Percentiles rank a stretch among this genome's conserved stretches.
Evolutionary conservation across 2,888 invertebrate species (phyloP).

Genomic region (Zaprionus lineosus): DNA sequence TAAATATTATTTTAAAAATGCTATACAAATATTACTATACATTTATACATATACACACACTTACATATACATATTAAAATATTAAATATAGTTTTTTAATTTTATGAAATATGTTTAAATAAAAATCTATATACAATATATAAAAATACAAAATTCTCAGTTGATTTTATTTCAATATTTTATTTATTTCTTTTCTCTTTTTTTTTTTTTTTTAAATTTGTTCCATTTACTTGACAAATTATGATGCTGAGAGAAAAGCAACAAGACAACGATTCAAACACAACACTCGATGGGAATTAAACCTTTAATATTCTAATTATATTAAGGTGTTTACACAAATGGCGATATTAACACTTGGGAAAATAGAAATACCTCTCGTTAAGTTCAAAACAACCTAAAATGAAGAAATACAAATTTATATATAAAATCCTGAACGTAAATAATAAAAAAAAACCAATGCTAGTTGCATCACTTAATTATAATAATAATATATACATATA

Average conservation of each 20-base stretch:
- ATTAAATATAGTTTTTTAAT: constrained; percentile 61
- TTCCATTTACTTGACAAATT: constrained; percentile 35
- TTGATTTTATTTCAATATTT: constrained; percentile 7
- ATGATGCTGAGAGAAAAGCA: constrained; percentile 35
- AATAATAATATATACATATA: constrained; percentile 25
- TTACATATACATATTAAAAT: constrained; percentile 27
- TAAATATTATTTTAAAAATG: constrained; percentile 59
- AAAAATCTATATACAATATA: constrained; percentile 68
- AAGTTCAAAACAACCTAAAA: constrained; percentile 82
- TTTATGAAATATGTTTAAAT: constrained; percentile 73
- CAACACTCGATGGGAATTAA: constrained; percentile 48
- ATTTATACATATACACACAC: constrained; percentile 30
- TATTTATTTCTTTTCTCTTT: constrained; percentile 23
- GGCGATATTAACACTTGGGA: constrained; percentile 81
- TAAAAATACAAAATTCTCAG: constrained; percentile 26
- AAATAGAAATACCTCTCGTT: constrained; percentile 84
- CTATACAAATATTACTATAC: constrained; percentile 63
- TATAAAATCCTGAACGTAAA: constrained; percentile 15
- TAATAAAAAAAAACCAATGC: constrained; percentile 6
- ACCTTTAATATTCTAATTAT: constrained; percentile 30
- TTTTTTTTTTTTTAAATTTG: constrained; percentile 11
- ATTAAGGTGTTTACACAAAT: constrained; percentile 45
- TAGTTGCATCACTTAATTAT: constrained; percentile 18
- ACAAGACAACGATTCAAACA: constrained; percentile 21
- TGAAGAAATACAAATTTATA: constrained; percentile 53